Evolutionary conservation across 2,888 invertebrate species (phyloP), one percentile per base, ranked within the genome.

Genomic region (Eucera pruinosa): DNA sequence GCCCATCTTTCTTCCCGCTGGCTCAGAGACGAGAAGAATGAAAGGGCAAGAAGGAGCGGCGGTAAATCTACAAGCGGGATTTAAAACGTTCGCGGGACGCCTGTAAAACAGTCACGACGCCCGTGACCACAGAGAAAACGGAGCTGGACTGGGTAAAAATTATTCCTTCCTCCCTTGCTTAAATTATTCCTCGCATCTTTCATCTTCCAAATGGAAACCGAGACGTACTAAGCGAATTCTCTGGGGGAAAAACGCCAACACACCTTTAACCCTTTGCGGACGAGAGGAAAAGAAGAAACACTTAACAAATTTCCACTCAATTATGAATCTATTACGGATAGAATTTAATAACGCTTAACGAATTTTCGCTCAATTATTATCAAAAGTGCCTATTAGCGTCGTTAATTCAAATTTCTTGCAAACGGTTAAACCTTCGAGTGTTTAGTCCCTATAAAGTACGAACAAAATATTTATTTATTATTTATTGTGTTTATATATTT

Each of bases 61-160:
- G 69, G 58, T 67, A 69, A 83, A 83, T 82, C 80, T 78, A 74
- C 80, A 72, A 80, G 74, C 77, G 67, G 83, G 83, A 81, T 85
- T 85, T 85, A 78, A 85, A 85, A 83, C 65, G 81, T 77, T 77
- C 78, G 61, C 78, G 57, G 61, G 55, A 68, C 69, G 66, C 83
- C 72, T 79, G 81, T 83, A 79, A 83, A 84, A 83, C 84, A 78
- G 57, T 55, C 55, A 72, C 71, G 82, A 70, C 76, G 58, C 20
- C 54, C 54, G 64, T 55, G 55, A 64, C 64, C 54, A 48, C 60
- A 25, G 36, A 33, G 20, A 43, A 41, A 41, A 45, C 60, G 62
- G 60, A 67, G 65, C 57, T 57, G 78, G 68, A 67, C 68, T 27
- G 61, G 39, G 48, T 52, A 60, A 66, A 74, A 83, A 78, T 83